Evolutionary conservation across 2,888 invertebrate species (phyloP), one percentile per base, ranked within the genome.

Genomic region (Leistus spinibarbis): DNA sequence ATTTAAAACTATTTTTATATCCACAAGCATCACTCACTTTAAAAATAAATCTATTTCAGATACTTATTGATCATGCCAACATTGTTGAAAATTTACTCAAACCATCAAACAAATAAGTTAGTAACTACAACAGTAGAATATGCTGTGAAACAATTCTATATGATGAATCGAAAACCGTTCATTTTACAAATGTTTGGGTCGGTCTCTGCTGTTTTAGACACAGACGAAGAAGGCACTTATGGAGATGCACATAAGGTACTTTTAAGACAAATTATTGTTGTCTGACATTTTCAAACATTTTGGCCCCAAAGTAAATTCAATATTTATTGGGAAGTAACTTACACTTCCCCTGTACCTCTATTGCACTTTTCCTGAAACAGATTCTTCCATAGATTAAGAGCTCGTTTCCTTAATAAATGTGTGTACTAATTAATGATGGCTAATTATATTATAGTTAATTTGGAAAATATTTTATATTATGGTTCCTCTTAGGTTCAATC

Each of bases 111-210:
- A 0, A 99, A 99, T 85, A 94, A 94, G 82, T 87, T 98, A 20
- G 94, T 99, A 1, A 96, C 96, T 3, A 94, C 96, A 0, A 97
- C 98, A 0, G 95, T 99, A 71, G 98, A 99, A 84, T 99, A 98
- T 84, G 96, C 98, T 0, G 98, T 98, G 13, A 97, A 98, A 82
- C 99, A 99, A 84, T 99, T 99, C 86, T 99, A 99, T 86, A 89
- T 99, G 76, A 91, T 99, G 85, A 99, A 99, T 83, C 90, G 99
- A 68, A 99, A 99, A 83, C 99, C 99, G 0, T 99, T 99, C 82
- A 96, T 99, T 80, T 88, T 99, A 69, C 98, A 99, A 90, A 97
- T 99, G 97, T 99, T 99, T 87, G 99, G 99, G 1, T 97, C 98
- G 2, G 95, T 98, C 0, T 98, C 99, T 0, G 96, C 97, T 1